phyloP scores from a whole-genome alignment of 2,888 invertebrate genomes.

The Cephus pygmeus region DNA sequence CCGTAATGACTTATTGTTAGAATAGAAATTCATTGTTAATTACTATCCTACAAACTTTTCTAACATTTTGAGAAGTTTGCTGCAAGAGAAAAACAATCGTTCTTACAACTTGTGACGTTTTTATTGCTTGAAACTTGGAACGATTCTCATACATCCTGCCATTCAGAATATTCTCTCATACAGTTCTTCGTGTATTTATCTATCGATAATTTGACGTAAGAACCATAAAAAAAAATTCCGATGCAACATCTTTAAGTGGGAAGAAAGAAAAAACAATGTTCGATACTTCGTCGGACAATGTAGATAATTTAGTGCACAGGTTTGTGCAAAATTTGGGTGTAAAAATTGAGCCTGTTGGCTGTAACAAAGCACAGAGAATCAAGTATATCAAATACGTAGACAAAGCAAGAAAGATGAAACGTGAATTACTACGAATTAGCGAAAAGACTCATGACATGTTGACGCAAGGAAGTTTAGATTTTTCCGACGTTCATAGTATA shows the following conservation, averaged over 20 bases:
- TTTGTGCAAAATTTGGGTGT: conserved; percentile 29
- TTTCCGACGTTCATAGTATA: conserved; percentile 17
- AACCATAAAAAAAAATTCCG: neutral
- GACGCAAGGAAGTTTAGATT: conserved; percentile 20
- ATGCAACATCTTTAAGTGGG: neutral
- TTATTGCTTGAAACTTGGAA: neutral
- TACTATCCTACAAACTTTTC: neutral
- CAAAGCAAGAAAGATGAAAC: conserved; percentile 12
- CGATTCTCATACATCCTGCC: neutral
- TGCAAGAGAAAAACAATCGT: neutral
- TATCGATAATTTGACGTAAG: neutral
- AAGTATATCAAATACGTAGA: conserved; percentile 23
- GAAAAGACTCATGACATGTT: conserved; percentile 22
- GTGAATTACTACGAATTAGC: neutral
- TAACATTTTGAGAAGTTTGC: neutral
- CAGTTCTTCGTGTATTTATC: neutral
- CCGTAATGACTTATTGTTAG: too few relatives aligned
- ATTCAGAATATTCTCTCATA: neutral
- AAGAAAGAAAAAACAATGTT: conserved; percentile 22
- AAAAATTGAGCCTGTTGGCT: conserved; percentile 17
- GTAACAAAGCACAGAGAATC: conserved; percentile 16
- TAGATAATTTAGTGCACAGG: conserved; percentile 33
- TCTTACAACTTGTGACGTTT: neutral
- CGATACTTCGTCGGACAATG: conserved; percentile 16
- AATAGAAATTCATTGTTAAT: neutral